Evolutionary conservation across 2,888 invertebrate species (phyloP).

Genomic region (Panopea generosa): DNA sequence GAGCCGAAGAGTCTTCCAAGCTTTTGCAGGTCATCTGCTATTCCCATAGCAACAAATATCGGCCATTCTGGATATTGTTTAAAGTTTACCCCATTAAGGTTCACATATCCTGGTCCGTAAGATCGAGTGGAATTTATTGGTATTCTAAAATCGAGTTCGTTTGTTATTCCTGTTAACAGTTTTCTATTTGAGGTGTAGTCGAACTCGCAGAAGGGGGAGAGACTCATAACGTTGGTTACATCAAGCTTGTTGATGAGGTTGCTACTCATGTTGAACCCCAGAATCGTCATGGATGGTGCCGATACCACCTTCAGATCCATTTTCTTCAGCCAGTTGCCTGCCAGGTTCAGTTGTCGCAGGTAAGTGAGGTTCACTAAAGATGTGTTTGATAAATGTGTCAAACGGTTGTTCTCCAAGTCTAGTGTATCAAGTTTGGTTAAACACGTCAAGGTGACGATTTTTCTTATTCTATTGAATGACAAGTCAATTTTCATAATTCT

Average conservation of each 20-base stretch:
- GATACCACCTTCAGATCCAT: conserved; percentile 27
- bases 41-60: conserved; percentile 18
- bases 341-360: conserved; percentile 20
- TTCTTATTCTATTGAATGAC: conserved; percentile 23
- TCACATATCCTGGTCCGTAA: conserved; percentile 42
- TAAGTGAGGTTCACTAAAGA: conserved; percentile 26
- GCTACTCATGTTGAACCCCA: conserved; percentile 7
- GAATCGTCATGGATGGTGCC: conserved; percentile 9
- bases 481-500: conserved; percentile 29
- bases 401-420: conserved; percentile 13
- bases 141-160: conserved; percentile 17
- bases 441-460: conserved; percentile 34
- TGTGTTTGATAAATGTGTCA: conserved; percentile 26
- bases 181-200: conserved; percentile 26
- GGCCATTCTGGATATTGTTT: conserved; percentile 31
- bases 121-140: conserved; percentile 7
- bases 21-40: conserved; percentile 17
- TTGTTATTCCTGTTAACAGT: conserved; percentile 17
- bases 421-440: conserved; percentile 25
- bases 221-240: conserved; percentile 30
- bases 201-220: conserved; percentile 36
- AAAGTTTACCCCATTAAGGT: conserved; percentile 8
- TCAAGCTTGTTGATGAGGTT: conserved; percentile 32
- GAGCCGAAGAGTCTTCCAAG: conserved; percentile 28
- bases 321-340: conserved; percentile 13